These are phyloP conservation scores for Drosophila subquinaria DNA, from an alignment of 2,888 invertebrate genomes.

Conservation along the genomic window DNA sequence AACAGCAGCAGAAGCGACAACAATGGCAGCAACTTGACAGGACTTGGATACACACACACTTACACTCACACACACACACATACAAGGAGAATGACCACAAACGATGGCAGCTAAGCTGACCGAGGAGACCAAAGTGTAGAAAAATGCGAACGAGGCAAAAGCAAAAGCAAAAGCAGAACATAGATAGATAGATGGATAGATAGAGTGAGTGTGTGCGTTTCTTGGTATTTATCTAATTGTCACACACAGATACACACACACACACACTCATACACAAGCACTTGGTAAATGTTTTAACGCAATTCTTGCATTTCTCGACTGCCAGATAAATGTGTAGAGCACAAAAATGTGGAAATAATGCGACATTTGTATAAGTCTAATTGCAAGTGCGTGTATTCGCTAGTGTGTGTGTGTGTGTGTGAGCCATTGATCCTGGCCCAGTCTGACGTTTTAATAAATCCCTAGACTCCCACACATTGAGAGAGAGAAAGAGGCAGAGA, in stretches of 20 bases:
- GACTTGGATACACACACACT: slow-evolving; percentile 42
- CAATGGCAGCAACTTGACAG: slow-evolving; percentile 68
- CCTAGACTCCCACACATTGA: slow-evolving; percentile 33
- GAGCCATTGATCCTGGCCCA: slow-evolving; percentile 67
- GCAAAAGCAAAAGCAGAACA: slow-evolving; percentile 42
- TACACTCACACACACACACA: slow-evolving; percentile 27
- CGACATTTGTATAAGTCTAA: slow-evolving; percentile 69
- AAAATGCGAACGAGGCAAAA: slow-evolving; percentile 76
- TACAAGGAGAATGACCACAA: slow-evolving; percentile 41
- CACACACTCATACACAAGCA: slow-evolving; percentile 11
- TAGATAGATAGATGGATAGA: slow-evolving; percentile 7
- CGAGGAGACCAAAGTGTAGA: slow-evolving; percentile 63
- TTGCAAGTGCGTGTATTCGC: slow-evolving; percentile 50
- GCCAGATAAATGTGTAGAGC: slow-evolving; percentile 65
- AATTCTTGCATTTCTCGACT: slow-evolving; percentile 62
- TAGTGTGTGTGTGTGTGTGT: slow-evolving; percentile 27
- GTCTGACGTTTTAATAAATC: slow-evolving; percentile 75
- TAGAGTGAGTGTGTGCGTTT: slow-evolving; percentile 33
- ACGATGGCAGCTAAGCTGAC: slow-evolving; percentile 58
- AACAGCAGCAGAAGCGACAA: slow-evolving; percentile 44
- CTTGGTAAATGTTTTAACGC: slow-evolving; percentile 62
- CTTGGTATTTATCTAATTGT: slow-evolving; percentile 79
- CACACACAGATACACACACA: slow-evolving; percentile 50
- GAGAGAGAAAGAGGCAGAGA: slow-evolving; percentile 4
- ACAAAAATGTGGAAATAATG: slow-evolving; percentile 72